Conservation (phyloP, 1,140 invertebrate genomes). For the Pseudomyrmex gracilis region DNA sequence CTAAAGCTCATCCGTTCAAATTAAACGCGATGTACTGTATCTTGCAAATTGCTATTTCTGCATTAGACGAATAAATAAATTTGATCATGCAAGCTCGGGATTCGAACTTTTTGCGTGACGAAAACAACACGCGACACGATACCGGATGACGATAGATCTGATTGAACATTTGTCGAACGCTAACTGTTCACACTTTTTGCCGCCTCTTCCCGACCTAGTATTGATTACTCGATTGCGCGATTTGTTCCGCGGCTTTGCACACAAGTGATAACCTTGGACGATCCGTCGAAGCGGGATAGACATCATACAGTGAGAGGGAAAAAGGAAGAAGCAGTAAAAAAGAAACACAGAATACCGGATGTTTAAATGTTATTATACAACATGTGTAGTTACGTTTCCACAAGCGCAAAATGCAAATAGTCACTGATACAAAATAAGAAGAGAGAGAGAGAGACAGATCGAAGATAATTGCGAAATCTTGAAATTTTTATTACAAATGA, state of each 20-base stretch:
- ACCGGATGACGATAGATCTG: not conserved
- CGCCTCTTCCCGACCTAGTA: conserved; percentile 6
- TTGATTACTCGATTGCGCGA: conserved; percentile 45
- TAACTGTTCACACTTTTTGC: conserved; percentile 13
- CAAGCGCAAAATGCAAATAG: conserved; percentile 22
- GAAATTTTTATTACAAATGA: not conserved
- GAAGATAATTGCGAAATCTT: not conserved
- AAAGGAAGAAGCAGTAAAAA: conserved; percentile 8
- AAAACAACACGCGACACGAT: not conserved
- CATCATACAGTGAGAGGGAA: conserved; percentile 30
- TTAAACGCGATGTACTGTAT: not conserved
- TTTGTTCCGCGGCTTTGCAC: conserved; percentile 6
- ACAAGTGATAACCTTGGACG: conserved; percentile 47
- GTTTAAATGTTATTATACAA: conserved; percentile 15
- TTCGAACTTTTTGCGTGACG: not conserved
- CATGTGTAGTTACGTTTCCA: conserved; percentile 13
- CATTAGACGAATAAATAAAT: not conserved
- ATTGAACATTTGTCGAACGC: not conserved
- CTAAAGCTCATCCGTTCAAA: not conserved
- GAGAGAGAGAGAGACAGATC: not conserved
- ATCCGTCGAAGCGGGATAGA: not conserved
- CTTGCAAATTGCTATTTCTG: not conserved
- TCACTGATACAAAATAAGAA: not conserved
- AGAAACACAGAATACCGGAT: conserved; percentile 42
- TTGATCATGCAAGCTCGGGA: not conserved